phyloP scores from a whole-genome alignment of 2,113 vertebrate species.

The Nipponia nippon region DNA sequence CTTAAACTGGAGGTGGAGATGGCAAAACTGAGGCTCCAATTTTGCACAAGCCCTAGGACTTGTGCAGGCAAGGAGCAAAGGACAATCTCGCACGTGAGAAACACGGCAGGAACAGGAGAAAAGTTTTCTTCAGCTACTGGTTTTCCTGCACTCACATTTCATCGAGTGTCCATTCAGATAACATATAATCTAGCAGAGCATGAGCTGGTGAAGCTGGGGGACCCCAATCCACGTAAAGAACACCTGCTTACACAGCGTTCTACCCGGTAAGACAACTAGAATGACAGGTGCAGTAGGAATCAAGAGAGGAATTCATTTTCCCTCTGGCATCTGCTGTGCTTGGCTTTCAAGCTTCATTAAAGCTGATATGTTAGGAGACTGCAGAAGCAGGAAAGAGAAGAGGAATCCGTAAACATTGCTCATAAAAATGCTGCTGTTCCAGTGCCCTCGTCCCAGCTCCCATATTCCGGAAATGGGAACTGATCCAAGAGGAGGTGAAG shows the following conservation, averaged over 20 bases:
- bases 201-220: background rate
- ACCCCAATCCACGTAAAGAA: background rate
- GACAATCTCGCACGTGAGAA: background rate
- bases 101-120: background rate
- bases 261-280: background rate
- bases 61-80: background rate
- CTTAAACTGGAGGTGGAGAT: background rate
- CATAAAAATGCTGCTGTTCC: background rate
- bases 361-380: background rate
- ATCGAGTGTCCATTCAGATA: background rate
- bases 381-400: background rate
- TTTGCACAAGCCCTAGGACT: background rate
- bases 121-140: background rate
- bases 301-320: background rate
- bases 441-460: background rate
- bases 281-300: background rate
- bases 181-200: background rate
- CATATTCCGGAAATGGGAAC: background rate
- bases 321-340: background rate
- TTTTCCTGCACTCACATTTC: background rate
- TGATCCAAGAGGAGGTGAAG: background rate
- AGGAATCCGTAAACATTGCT: background rate
- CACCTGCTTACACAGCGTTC: background rate
- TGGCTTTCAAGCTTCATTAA: background rate
- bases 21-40: background rate